Base-by-base conservation (phyloP, 2,113 vertebrate genomes). In the Forbesichthys agassizii region DNA sequence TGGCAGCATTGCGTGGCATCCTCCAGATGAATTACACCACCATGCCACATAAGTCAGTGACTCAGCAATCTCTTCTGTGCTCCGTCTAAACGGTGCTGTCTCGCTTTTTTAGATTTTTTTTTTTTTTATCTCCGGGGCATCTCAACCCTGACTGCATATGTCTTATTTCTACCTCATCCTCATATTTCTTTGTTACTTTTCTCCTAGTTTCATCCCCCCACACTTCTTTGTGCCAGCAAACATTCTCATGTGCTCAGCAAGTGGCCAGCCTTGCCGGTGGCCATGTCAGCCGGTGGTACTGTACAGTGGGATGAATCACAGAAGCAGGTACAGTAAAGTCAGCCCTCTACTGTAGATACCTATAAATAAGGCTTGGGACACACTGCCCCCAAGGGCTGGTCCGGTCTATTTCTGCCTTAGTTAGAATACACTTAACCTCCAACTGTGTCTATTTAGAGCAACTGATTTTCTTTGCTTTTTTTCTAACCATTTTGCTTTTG, bases 1-100 rank as follows among this genome's bases (percentile, higher is more conserved):
- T 82, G 84, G 83, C 86, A 68, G 75, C 65, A 67, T 63, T 66
- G 72, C 79, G 79, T 84, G 79, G 83, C 81, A 81, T 77, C 82
- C 84, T 80, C 62, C 79, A 81, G 83, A 87, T 84, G 86, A 86
- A 89, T 84, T 86, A 90, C 87, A 89, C 85, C 80, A 82, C 86
- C 86, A 88, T 88, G 74, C 79, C 74, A 72, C 81, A 79, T 81
- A 83, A 33, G 33, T 12, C 87, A 66, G 82, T 90, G 88, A 91
- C 88, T 91, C 86, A 90, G 85, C 87, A 74, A 81, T 78, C 88
- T 89, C 88, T 82, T 79, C 75, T 75, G 77, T 78, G 73, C 74
- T 75, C 77, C 74, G 61, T 74, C 49, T 11, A 11, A 52, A 52
- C 49, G 49, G 4, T 52, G 49, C 49, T 78, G 49, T 56, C 52